These are phyloP conservation scores for Papilio gigon DNA, from an alignment of 2,888 invertebrate species.

Conservation along the genomic window DNA sequence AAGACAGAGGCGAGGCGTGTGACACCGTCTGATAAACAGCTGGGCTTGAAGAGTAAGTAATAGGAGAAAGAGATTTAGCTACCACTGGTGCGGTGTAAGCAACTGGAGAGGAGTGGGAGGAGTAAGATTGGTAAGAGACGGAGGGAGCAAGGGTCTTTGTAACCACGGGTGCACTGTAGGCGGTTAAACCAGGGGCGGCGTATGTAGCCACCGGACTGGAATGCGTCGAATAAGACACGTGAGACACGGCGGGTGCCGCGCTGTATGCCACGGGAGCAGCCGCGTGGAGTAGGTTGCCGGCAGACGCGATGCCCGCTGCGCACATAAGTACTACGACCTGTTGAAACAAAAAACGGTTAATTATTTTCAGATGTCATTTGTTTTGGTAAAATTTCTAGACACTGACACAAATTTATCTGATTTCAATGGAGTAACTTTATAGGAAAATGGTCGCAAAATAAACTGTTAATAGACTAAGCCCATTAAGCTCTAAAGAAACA, in stretches of 20 bases:
- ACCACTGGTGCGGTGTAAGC: constrained; percentile 23
- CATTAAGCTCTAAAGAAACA: no score
- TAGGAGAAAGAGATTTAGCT: constrained; percentile 45
- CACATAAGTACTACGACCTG: constrained; percentile 83
- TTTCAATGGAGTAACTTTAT: no score
- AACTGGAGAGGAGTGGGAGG: constrained; percentile 61
- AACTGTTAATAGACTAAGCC: no score
- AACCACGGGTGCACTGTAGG: constrained; percentile 57
- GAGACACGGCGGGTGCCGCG: constrained; percentile 49
- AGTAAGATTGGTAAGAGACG: constrained; percentile 48
- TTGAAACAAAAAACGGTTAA: constrained; percentile 44
- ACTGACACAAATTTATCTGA: no score
- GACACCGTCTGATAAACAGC: constrained; percentile 51
- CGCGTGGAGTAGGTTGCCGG: constrained; percentile 77
- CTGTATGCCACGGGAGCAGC: constrained; percentile 60
- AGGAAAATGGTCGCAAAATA: no score
- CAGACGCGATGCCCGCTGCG: constrained; percentile 72
- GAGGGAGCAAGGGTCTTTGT: constrained; percentile 58
- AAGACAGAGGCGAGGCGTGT: constrained; percentile 46
- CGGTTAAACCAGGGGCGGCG: constrained; percentile 57
- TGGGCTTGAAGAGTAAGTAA: constrained; percentile 72
- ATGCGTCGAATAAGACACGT: constrained; percentile 53
- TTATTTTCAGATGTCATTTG: background rate
- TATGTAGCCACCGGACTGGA: constrained; percentile 61
- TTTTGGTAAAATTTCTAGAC: no score